These are phyloP conservation scores for Hyperoplus immaculatus DNA, from an alignment of 2,797 vertebrate species.

Conservation along the genomic window DNA sequence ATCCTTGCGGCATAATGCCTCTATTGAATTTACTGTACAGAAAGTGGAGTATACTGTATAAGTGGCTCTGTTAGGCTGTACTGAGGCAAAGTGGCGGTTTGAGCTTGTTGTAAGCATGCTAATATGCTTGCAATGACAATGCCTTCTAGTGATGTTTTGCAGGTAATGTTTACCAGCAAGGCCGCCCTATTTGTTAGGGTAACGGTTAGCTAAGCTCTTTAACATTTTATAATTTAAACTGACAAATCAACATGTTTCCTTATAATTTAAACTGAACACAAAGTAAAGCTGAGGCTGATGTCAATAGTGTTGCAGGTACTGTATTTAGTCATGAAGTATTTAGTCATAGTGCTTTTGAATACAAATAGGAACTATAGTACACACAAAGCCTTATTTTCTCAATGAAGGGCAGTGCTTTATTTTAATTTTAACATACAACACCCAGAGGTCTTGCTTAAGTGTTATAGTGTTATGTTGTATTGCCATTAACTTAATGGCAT, in stretches of 20 bases:
- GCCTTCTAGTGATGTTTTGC: not conserved
- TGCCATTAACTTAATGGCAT: not conserved
- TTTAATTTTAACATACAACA: conserved; percentile 7
- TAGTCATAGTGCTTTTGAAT: no score
- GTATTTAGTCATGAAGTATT: no score
- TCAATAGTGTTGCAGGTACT: no score
- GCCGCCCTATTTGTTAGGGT: no score
- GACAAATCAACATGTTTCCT: no score
- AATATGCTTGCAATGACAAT: not conserved
- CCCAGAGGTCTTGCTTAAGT: not conserved
- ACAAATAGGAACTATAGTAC: no score
- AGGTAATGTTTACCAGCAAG: not conserved
- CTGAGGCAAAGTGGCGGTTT: not conserved
- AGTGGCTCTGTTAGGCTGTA: not conserved
- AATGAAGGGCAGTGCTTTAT: no score
- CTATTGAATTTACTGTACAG: not conserved
- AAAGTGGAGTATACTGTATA: not conserved
- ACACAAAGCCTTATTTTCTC: no score
- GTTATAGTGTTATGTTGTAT: not conserved
- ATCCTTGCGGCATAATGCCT: not conserved
- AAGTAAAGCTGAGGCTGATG: no score
- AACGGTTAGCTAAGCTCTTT: no score
- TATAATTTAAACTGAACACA: no score
- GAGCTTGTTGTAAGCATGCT: not conserved
- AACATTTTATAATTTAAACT: no score